A percentile compares a stretch with the other conserved stretches of the same genome.
Evolutionary conservation across 2,113 vertebrate genomes (phyloP).

Genomic region (Sylvia atricapilla): DNA sequence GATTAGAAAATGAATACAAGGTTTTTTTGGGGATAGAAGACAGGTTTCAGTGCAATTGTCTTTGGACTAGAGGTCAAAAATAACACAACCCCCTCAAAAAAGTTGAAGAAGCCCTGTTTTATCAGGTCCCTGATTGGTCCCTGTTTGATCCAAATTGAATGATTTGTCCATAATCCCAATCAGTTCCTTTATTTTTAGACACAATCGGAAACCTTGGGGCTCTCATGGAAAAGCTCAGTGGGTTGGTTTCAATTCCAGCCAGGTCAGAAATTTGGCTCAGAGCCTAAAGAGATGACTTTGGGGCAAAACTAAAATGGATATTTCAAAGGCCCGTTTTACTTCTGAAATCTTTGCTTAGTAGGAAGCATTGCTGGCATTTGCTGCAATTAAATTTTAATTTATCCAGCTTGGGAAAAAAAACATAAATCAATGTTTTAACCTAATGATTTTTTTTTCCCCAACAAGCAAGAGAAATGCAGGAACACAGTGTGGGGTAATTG

Average conservation of each 20-base stretch:
- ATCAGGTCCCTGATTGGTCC: background rate
- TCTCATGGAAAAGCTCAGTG: background rate
- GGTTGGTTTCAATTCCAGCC: background rate
- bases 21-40: background rate
- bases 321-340: background rate
- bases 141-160: background rate
- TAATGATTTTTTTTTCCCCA: background rate
- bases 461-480: background rate
- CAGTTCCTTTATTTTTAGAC: background rate
- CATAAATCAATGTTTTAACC: background rate
- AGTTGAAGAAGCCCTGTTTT: background rate
- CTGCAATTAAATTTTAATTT: conserved; percentile 1
- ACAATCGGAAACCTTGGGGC: background rate
- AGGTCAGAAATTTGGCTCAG: background rate
- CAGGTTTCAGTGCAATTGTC: background rate
- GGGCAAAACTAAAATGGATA: background rate
- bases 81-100: background rate
- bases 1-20: background rate
- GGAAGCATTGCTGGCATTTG: background rate
- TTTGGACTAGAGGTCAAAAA: background rate
- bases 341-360: background rate
- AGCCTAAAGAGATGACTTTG: background rate
- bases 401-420: background rate
- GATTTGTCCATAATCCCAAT: background rate
- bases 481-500: rapidly evolving